Conservation (phyloP, 1,140 invertebrate species). For the Asobara japonica region DNA sequence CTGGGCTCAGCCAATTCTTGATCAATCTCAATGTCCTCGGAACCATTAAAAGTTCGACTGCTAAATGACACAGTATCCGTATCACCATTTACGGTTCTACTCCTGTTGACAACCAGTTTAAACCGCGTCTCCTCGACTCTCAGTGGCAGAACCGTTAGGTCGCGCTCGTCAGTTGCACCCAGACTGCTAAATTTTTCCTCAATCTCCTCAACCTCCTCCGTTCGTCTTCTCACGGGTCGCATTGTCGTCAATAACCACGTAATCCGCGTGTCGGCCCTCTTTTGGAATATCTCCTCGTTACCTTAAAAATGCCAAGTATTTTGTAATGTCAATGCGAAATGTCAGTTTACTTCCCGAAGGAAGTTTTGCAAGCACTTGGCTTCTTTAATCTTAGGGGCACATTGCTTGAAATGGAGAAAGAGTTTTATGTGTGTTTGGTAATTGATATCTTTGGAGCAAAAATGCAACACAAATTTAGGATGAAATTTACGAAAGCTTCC, state of each 20-base stretch:
- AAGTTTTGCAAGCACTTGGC: too few relatives aligned
- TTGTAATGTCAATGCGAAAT: neutral
- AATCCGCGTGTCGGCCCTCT: conserved; percentile 47
- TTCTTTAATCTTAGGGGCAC: too few relatives aligned
- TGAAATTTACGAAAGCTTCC: too few relatives aligned
- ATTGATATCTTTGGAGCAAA: too few relatives aligned
- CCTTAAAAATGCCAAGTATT: too few relatives aligned
- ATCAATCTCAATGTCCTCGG: conserved; percentile 47
- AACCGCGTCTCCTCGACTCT: conserved; percentile 44
- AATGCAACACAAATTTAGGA: too few relatives aligned
- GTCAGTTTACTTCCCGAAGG: neutral
- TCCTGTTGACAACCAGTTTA: conserved; percentile 49
- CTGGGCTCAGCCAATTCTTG: conserved; percentile 46
- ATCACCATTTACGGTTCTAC: conserved; percentile 27
- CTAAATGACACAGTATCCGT: conserved; percentile 25
- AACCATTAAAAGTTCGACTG: conserved; percentile 47
- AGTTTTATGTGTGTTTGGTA: too few relatives aligned
- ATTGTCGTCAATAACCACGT: conserved; percentile 45
- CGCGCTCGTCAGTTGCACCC: conserved; percentile 41
- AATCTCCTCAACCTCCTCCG: conserved; percentile 38
- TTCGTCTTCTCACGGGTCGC: conserved; percentile 30
- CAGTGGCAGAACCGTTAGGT: conserved; percentile 55
- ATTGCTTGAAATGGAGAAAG: too few relatives aligned
- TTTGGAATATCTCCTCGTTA: neutral
- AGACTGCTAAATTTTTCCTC: conserved; percentile 32